Evolutionary conservation across 2,113 vertebrate genomes (phyloP), one percentile per base, ranked within the genome.

Genomic region (Todiramphus chloris): DNA sequence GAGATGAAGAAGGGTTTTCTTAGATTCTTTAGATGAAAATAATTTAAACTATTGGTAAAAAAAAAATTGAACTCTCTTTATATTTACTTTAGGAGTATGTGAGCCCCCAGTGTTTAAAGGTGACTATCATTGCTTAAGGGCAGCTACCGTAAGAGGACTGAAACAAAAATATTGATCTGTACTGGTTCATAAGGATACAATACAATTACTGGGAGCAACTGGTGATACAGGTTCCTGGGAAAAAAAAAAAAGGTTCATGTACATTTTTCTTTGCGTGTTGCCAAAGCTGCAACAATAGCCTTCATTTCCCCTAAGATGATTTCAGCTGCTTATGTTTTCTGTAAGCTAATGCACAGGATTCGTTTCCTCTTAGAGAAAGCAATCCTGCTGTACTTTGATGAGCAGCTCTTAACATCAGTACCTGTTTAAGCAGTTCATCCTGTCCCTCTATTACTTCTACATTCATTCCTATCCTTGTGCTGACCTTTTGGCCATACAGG

Each of bases 291-390:
- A 80, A 28, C 74, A 82, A 67, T 15, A 86, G 68, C 46, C 62
- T 46, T 77, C 37, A 93, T 76, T 91, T 89, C 48, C 82, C 66
- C 24, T 62, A 85, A 82, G 28, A 83, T 76, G 6, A 91, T 94
- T 93, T 81, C 66, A 91, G 74, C 58, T 76, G 63, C 82, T 93
- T 93, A 85, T 84, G 67, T 94, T 96, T 95, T 96, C 93, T 94
- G 91, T 83, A 91, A 70, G 63, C 78, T 95, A 85, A 92, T 78
- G 93, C 67, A 93, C 44, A 85, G 84, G 69, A 73, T 62, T 58
- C 53, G 83, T 85, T 97, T 97, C 93, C 91, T 92, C 68, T 66
- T 33, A 35, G 70, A 76, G 93, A 70, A 96, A 96, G 82, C 66
- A 82, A 66, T 73, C 58, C 58, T 41, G 35, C 62, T 4, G 1